These are phyloP conservation scores for Stegana nigrithorax DNA, from an alignment of 2,888 invertebrate genomes.

Conservation along the genomic window DNA sequence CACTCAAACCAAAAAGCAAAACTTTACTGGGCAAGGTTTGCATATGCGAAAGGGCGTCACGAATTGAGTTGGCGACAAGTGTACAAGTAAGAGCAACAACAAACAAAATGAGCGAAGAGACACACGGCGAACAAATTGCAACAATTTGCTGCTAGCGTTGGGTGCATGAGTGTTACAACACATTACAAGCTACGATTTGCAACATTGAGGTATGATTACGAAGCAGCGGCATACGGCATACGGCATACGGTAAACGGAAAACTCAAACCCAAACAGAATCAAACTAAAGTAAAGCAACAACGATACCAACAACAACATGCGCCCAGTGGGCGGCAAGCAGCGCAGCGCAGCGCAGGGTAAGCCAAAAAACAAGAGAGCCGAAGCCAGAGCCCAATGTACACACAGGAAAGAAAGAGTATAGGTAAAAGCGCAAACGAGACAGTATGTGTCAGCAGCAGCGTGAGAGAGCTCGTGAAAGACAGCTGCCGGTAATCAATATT, in stretches of 20 bases:
- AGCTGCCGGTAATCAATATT: constrained; percentile 60
- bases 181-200: no score
- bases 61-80: constrained; percentile 37
- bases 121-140: constrained; percentile 45
- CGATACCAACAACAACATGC: neutral
- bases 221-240: no score
- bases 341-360: no score
- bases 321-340: constrained; percentile 6
- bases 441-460: neutral
- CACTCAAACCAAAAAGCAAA: no score
- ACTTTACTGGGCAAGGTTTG: no score
- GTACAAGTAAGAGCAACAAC: constrained; percentile 58
- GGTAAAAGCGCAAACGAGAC: constrained; percentile 16
- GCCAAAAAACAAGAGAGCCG: constrained; percentile 24
- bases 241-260: no score
- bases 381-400: constrained; percentile 21
- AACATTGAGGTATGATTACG: no score
- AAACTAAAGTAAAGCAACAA: no score
- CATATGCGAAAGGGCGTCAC: constrained; percentile 14
- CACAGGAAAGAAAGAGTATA: constrained; percentile 32
- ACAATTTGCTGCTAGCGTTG: constrained; percentile 36
- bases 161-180: no score
- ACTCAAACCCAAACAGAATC: no score
- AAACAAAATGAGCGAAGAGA: constrained; percentile 26
- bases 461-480: constrained; percentile 40